Evolutionary conservation across 1,140 invertebrate genomes (phyloP), one percentile per base, ranked within the genome.

Genomic region (Zaprionus davidi): DNA sequence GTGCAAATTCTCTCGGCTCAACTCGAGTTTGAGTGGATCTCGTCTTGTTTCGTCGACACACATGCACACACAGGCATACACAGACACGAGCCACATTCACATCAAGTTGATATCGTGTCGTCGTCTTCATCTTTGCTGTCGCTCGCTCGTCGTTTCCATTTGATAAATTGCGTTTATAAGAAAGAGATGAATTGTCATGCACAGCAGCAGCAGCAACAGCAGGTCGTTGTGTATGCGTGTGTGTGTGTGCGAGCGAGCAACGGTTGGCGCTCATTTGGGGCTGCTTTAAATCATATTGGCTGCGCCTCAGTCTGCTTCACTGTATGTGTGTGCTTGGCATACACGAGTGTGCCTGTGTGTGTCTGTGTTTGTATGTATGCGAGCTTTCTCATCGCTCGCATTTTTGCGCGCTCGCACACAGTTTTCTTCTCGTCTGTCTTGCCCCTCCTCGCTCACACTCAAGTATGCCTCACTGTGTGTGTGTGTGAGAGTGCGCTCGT

Each of bases 131-230:
- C 85, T 88, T 92, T 92, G 91, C 84, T 92, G 91, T 92, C 85
- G 90, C 82, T 90, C 79, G 82, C 81, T 91, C 85, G 90, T 91
- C 91, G 86, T 92, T 90, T 81, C 71, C 90, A 90, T 92, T 92
- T 92, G 91, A 92, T 92, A 92, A 92, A 92, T 92, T 90, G 91
- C 91, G 91, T 92, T 92, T 92, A 92, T 92, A 92, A 92, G 91
- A 92, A 92, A 92, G 91, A 92, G 91, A 92, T 92, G 91, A 92
- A 92, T 92, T 92, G 91, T 92, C 91, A 92, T 92, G 91, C 88
- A 92, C 91, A 92, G 68, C 73, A 76, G 68, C 72, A 59, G 44
- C 87, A 81, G 74, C 72, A 59, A 34, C 87, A 81, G 74, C 79
- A 86, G 69, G 71, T n/a, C 67, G 64, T 71, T 34, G 71, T 64